Evolutionary conservation across 2,888 invertebrate species (phyloP), one percentile per base, ranked within the genome.

Genomic region (Rhingia campestris): DNA sequence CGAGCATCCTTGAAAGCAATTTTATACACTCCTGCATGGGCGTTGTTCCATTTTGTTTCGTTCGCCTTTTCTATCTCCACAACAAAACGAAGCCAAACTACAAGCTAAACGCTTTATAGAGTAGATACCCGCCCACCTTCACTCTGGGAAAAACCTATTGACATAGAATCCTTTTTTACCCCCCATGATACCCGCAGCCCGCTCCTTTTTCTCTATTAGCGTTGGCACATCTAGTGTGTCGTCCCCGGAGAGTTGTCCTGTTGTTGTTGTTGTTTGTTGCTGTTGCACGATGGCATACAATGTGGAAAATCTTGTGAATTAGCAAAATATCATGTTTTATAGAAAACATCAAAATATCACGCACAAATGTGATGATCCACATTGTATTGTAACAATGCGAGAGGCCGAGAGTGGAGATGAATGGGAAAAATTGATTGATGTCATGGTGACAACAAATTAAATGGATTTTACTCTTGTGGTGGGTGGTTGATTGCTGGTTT

Each of bases 251-350:
- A 22, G 22, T 59, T 49, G 14, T 64, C 22, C 22, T 22, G 22
- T 22, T 22, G 22, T 22, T 22, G 22, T 22, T 22, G 22, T 22
- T 22, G 22, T 22, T 22, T 61, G 54, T 51, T 56, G 72, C 39
- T 51, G 9, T 12, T 41, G n/a, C 41, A 2, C 6, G 30, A 30
- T 6, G 4, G 5, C 39, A 54, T 30, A 63, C 22, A 64, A 75
- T 54, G 56, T 64, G 33, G 82, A 69, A 82, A 82, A 90, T 90
- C 90, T 89, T 87, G 85, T 75, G 89, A 89, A 90, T 90, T 90
- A 90, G 89, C 88, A 87, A 89, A 89, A 89, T 87, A 89, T 88
- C 90, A 90, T 90, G 90, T 89, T 88, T 87, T 86, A 86, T 87
- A 77, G 74, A 80, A 80, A 84, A 84, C 77, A 63, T 77, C 76